Conservation (phyloP, 2,113 vertebrate genomes). For the Casuarius casuarius region DNA sequence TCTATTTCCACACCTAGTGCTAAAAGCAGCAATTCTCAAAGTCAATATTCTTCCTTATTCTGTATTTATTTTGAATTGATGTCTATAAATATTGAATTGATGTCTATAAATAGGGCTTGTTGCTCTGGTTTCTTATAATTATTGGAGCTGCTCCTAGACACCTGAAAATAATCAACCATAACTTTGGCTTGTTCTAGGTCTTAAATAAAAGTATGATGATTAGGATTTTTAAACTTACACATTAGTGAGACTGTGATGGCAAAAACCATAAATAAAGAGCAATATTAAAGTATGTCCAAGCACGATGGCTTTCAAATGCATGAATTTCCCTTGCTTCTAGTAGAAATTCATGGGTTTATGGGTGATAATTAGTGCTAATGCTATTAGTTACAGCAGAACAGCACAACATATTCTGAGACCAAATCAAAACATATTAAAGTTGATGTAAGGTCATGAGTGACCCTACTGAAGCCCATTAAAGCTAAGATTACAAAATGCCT, state of each 20-base stretch:
- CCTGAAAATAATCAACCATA: neutral
- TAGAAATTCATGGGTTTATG: neutral
- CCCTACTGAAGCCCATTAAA: neutral
- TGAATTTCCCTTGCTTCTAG: neutral
- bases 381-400: neutral
- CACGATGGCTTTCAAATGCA: neutral
- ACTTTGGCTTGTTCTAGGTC: neutral
- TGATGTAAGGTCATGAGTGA: neutral
- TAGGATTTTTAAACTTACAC: neutral
- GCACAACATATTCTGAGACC: neutral
- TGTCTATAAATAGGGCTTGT: neutral
- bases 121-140: neutral
- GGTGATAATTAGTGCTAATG: neutral
- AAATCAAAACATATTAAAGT: neutral
- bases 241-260: neutral
- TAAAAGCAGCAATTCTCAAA: neutral
- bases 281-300: neutral
- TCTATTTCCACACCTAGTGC: neutral
- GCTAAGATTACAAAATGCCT: rapidly evolving
- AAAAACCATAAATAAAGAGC: neutral
- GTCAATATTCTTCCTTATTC: neutral
- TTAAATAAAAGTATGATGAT: neutral
- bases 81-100: neutral
- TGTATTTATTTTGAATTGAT: neutral
- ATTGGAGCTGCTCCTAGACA: neutral